Conservation (phyloP, 2,888 invertebrate species). For the Pilophorus perplexus region DNA sequence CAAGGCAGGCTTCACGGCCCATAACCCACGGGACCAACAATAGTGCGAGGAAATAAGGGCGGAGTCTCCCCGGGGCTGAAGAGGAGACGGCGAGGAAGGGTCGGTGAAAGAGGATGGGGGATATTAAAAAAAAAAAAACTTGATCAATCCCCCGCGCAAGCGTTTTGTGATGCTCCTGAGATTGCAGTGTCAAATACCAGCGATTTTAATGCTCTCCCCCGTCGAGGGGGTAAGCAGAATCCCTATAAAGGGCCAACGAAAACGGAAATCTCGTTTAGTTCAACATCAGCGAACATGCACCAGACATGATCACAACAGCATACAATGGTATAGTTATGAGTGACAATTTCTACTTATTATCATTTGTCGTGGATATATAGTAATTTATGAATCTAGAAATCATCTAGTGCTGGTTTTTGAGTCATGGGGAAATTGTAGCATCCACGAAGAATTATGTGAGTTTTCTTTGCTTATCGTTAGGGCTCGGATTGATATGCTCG, state of each 20-base stretch:
- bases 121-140: constrained; percentile 29
- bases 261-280: constrained; percentile 28
- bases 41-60: constrained; percentile 23
- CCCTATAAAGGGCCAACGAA: constrained; percentile 24
- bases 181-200: constrained; percentile 32
- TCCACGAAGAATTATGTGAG: too few relatives aligned
- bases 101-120: not conserved
- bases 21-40: constrained; percentile 22
- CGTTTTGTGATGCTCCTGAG: constrained; percentile 4
- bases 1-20: constrained; percentile 33
- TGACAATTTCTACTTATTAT: too few relatives aligned
- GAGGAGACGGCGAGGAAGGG: not conserved
- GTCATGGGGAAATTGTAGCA: too few relatives aligned
- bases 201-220: constrained; percentile 32
- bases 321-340: constrained; percentile 29
- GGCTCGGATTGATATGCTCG: too few relatives aligned
- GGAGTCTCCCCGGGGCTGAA: not conserved
- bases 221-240: not conserved
- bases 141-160: constrained; percentile 36
- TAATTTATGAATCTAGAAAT: too few relatives aligned
- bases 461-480: too few relatives aligned
- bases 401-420: too few relatives aligned
- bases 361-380: too few relatives aligned
- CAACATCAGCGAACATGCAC: constrained; percentile 29
- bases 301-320: constrained; percentile 33